phyloP scores from a whole-genome alignment of 2,888 invertebrate genomes.

The Onchidella celtica region DNA sequence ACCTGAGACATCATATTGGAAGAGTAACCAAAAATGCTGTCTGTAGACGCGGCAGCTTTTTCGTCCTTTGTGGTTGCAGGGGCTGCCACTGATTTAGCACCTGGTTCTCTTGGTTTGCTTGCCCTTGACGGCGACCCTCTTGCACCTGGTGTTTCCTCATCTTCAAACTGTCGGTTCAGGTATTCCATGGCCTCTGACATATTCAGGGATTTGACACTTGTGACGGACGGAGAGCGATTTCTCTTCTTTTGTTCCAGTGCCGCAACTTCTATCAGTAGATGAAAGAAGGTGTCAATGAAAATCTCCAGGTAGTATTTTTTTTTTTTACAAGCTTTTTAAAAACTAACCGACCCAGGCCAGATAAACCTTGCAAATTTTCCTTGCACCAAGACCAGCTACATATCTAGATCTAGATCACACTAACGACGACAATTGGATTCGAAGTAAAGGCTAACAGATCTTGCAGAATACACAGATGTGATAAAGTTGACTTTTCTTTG shows the following conservation, averaged over 20 bases:
- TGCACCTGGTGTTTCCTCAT: slow-evolving; percentile 51
- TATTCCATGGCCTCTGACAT: slow-evolving; percentile 86
- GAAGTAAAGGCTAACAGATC: no score
- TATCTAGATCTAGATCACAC: no score
- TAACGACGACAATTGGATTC: no score
- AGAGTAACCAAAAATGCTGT: slow-evolving; percentile 15
- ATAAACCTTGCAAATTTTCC: no score
- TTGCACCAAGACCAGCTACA: no score
- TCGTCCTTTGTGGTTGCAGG: background rate
- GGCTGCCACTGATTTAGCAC: background rate
- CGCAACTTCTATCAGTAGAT: background rate
- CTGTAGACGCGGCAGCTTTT: background rate
- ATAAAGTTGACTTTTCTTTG: no score
- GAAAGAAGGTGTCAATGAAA: background rate
- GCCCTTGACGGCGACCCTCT: slow-evolving; percentile 15
- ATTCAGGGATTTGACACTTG: slow-evolving; percentile 29
- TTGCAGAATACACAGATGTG: no score
- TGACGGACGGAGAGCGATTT: slow-evolving; percentile 20
- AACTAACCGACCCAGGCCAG: no score
- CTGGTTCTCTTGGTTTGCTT: background rate
- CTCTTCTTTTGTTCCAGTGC: background rate
- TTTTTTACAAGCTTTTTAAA: no score
- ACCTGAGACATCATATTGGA: slow-evolving; percentile 38
- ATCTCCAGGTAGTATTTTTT: no score
- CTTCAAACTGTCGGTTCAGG: slow-evolving; percentile 84